Conservation (phyloP, 2,113 vertebrate species). For the Percopsis transmontana region DNA sequence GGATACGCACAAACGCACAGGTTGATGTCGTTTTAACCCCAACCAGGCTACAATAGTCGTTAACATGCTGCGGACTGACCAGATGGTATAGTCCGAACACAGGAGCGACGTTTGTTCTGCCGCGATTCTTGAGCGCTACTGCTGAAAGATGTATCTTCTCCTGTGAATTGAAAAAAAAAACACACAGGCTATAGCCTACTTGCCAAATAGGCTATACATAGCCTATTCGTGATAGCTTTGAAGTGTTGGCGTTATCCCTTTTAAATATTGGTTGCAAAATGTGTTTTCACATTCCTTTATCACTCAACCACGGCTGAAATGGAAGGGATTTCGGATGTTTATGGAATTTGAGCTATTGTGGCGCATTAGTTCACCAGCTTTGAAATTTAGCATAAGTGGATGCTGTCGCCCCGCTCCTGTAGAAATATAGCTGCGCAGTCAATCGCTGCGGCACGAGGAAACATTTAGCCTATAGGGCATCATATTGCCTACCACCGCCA, state of each 20-base stretch:
- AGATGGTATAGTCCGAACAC: background rate
- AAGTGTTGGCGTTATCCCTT: conserved; percentile 49
- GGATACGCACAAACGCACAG: background rate
- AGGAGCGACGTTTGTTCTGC: background rate
- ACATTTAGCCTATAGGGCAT: conserved; percentile 25
- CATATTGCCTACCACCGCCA: conserved; percentile 29
- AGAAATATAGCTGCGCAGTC: conserved; percentile 7
- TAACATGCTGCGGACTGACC: too few relatives aligned
- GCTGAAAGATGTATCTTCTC: background rate
- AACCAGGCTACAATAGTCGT: conserved; percentile 5
- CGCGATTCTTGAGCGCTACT: background rate
- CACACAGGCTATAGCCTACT: conserved; percentile 20
- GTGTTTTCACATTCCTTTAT: conserved; percentile 26
- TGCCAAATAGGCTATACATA: conserved; percentile 10
- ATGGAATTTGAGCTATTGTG: conserved; percentile 44
- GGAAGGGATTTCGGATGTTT: conserved; percentile 51
- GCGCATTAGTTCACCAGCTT: conserved; percentile 34
- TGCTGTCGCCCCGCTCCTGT: background rate
- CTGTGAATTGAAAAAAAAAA: conserved; percentile 14
- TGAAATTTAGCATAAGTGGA: conserved; percentile 33
- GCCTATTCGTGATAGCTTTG: conserved; percentile 44
- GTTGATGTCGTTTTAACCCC: conserved; percentile 9
- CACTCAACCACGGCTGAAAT: conserved; percentile 17
- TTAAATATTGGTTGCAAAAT: background rate
- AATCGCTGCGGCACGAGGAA: conserved; percentile 34